phyloP scores from a whole-genome alignment of 2,888 invertebrate genomes.

The Terebella lapidaria region DNA sequence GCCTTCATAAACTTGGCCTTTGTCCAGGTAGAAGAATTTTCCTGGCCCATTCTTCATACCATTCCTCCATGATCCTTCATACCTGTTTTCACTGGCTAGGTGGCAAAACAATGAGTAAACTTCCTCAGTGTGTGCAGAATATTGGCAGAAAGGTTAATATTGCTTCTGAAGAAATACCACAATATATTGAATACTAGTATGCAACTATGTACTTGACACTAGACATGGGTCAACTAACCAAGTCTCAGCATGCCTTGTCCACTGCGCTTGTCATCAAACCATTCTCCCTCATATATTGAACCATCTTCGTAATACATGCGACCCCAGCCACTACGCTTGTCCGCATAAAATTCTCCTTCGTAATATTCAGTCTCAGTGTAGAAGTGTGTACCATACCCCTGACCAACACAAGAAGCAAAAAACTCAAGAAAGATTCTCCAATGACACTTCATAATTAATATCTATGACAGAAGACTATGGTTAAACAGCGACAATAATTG shows the following conservation, averaged over 20 bases:
- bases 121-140: too few relatives aligned
- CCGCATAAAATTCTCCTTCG: slow-evolving; percentile 54
- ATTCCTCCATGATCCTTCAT: slow-evolving; percentile 53
- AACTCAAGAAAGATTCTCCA: too few relatives aligned
- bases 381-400: slow-evolving; percentile 54
- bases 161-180: too few relatives aligned
- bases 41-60: slow-evolving; percentile 54
- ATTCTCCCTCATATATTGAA: slow-evolving; percentile 52
- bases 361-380: slow-evolving; percentile 51
- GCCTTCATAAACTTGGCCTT: slow-evolving; percentile 52
- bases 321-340: slow-evolving; percentile 54
- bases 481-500: too few relatives aligned
- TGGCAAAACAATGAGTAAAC: slow-evolving; percentile 3
- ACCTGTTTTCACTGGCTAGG: slow-evolving; percentile 53
- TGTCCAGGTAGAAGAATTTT: slow-evolving; percentile 52
- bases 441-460: too few relatives aligned
- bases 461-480: too few relatives aligned
- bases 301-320: slow-evolving; percentile 53
- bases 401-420: too few relatives aligned
- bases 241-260: slow-evolving; percentile 53
- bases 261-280: slow-evolving; percentile 51
- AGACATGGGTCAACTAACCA: slow-evolving; percentile 32
- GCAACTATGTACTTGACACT: too few relatives aligned
- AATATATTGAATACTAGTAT: too few relatives aligned
- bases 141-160: too few relatives aligned